Base-by-base conservation (phyloP, 1,140 invertebrate species). In the Zaprionus taronus region DNA sequence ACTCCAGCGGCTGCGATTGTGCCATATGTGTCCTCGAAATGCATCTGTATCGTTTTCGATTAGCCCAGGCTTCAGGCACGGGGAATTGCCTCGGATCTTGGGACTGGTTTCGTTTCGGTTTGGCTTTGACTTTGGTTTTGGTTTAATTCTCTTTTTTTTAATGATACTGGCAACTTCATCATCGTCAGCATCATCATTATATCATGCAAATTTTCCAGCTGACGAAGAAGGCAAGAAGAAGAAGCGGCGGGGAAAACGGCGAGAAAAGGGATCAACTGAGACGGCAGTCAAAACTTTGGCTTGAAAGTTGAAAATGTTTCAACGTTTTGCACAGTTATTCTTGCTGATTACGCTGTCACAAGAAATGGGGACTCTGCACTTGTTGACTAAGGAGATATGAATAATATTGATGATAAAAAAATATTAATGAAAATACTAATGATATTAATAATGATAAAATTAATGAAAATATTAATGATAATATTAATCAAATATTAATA, bases 31-130 rank as follows among this genome's bases (percentile, higher is more conserved):
- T 51, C 67, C 79, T 41, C 57, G 61, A 72, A 85, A 57, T 82
- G 83, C 83, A 87, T 87, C 77, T 86, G 83, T 87, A 83, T 77
- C 80, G 76, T 83, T 86, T 87, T 83, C 77, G 58, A 60, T 81
- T 76, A 55, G 69, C 44, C 31, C 22, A 9, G 11, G n/a, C 15
- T 11, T 5, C 15, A 12, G 53, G 22, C 53, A 31, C 15, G 7
- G 15, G 26, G 53, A 14, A 22, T 24, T 14, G 47, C 22, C 20
- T 26, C 51, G 22, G 20, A 17, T 53, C 51, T 24, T 53, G 51
- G 22, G 51, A 26, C 24, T 44, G 4, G 6, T 24, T 5, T 31
- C 20, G 24, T 20, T 55, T 15, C 17, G 5, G 5, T 44, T 12
- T 28, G 6, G 20, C 2, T 41, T 17, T 24, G 15, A 2, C 36